Percentiles rank a stretch among this genome's conserved stretches.
Conservation (phyloP, 1,140 invertebrate species). For the Episyrphus balteatus region DNA sequence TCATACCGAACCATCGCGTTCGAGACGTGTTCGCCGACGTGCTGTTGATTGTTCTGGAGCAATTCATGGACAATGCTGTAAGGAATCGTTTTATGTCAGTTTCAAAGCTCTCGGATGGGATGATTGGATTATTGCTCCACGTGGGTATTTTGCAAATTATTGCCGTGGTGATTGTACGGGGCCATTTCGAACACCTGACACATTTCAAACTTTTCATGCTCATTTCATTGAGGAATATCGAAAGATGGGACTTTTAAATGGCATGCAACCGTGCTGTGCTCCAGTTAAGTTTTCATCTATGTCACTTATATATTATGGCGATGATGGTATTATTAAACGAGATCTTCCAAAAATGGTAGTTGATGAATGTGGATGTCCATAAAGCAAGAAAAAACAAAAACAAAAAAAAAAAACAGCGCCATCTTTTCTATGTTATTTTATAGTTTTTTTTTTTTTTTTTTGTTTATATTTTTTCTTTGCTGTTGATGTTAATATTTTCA, state of each 20-base stretch:
- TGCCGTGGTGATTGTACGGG: conserved; percentile 77
- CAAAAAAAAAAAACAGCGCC: too few species aligned
- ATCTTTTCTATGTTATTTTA: too few species aligned
- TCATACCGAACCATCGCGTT: conserved; percentile 51
- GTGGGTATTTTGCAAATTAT: conserved; percentile 87
- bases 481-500: too few species aligned
- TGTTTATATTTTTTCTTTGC: too few species aligned
- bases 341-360: conserved; percentile 94
- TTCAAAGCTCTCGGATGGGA: conserved; percentile 88
- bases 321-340: conserved; percentile 83
- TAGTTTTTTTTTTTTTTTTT: too few species aligned
- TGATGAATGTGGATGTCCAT: conserved; percentile 90
- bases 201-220: conserved; percentile 75
- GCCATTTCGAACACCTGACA: conserved; percentile 64
- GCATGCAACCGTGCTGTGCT: conserved; percentile 84
- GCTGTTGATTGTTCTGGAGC: conserved; percentile 71
- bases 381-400: too few species aligned
- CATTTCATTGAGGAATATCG: conserved; percentile 83
- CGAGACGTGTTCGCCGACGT: conserved; percentile 59
- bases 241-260: conserved; percentile 58
- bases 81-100: conserved; percentile 81
- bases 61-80: conserved; percentile 72
- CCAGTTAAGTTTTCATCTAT: conserved; percentile 85
- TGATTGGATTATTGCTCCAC: conserved; percentile 88
- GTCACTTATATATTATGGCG: conserved; percentile 88